Evolutionary conservation across 2,113 vertebrate genomes (phyloP), one percentile per base, ranked within the genome.

Genomic region (Carollia perspicillata): DNA sequence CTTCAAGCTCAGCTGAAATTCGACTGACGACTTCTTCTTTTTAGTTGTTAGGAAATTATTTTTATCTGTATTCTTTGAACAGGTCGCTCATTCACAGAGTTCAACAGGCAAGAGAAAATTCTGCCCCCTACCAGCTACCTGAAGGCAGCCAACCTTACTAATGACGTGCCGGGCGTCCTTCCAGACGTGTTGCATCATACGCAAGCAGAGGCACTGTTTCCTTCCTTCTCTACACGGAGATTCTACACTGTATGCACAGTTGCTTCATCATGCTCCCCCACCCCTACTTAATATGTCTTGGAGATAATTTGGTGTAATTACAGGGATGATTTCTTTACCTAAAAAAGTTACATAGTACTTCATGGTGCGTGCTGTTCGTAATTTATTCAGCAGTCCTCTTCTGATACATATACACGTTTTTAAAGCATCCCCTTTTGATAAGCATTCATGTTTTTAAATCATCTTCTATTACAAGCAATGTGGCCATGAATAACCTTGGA

Each of bases 1-100:
- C 8, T 79, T 49, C 4, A 84, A 87, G 9, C 17, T 96, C 17
- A 33, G 30, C 8, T 93, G 91, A 98, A 96, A 96, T 4, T 44
- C 14, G 12, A 13, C 28, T 0, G 22, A 63, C 20, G 42, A 37
- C 22, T 83, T 84, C 55, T 92, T 30, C 47, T 10, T 84, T 63
- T 58, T 40, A 37, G n/a, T 80, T 79, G 10, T 53, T 91, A 44
- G 79, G 44, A 89, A 84, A 44, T 74, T 60, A 85, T 58, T 77
- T 53, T 88, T 89, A 40, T 16, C 40, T 84, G 47, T 84, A 68
- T 35, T n/a, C 96, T 93, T 66, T 49, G 33, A 71, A 58, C 37
- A 91, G 40, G 9, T 77, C 72, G 26, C 22, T 14, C 20, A 12
- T 85, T 84, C 77, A 81, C 20, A 66, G 49, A 84, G 28, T 75